phyloP scores from a whole-genome alignment of 2,888 invertebrate species.

The Lacanobia oleracea region DNA sequence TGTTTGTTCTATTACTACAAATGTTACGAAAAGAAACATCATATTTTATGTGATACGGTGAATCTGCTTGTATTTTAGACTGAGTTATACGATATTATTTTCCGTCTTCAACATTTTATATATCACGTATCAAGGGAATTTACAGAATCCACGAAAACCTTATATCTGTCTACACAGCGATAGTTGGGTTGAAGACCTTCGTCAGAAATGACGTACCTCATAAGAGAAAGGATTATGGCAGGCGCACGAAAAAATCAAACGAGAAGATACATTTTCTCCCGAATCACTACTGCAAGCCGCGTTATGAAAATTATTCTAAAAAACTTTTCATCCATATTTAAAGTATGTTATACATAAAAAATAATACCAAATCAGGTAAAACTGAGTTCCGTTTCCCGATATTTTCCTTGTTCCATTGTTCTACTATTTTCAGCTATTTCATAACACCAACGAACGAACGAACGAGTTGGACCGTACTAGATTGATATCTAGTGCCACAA shows the following conservation, averaged over 20 bases:
- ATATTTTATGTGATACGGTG: neutral
- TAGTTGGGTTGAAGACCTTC: too few relatives aligned
- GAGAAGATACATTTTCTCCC: too few relatives aligned
- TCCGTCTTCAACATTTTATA: neutral
- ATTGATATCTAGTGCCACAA: conserved; percentile 31
- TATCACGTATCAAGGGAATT: neutral
- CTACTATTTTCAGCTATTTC: conserved; percentile 14
- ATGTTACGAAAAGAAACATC: conserved; percentile 21
- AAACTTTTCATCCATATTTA: too few relatives aligned
- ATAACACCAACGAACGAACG: conserved; percentile 1
- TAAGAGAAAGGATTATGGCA: too few relatives aligned
- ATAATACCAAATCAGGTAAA: neutral
- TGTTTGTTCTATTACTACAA: conserved; percentile 32
- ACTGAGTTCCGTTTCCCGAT: neutral
- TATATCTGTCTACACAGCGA: too few relatives aligned
- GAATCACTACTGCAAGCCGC: too few relatives aligned
- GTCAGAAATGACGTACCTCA: too few relatives aligned
- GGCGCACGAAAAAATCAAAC: too few relatives aligned
- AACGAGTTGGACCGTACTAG: conserved; percentile 13
- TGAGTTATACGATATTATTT: neutral
- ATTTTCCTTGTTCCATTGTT: neutral
- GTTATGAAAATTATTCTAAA: too few relatives aligned
- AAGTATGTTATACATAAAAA: neutral
- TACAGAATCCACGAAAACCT: neutral
- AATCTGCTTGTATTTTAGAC: too few relatives aligned